Evolutionary conservation across 2,113 vertebrate species (phyloP), one percentile per base, ranked within the genome.

Genomic region (Diphyllodes magnificus): DNA sequence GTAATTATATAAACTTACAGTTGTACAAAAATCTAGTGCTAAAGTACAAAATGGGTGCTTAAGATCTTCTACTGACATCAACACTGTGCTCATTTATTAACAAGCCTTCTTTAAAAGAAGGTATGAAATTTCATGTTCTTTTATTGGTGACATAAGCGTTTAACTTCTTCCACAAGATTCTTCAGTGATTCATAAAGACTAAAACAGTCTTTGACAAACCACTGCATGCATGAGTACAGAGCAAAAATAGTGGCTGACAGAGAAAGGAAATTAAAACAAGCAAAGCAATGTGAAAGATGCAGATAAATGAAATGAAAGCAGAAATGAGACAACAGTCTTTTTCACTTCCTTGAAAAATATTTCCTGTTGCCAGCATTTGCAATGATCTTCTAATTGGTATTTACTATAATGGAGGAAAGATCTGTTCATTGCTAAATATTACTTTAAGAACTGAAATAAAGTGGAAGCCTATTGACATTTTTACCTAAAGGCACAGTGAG

Each of bases 181-280:
- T 59, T 82, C 60, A 70, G 59, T 68, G 83, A 87, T n/a, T 92
- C 70, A 78, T 31, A 63, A 10, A 86, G 39, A 80, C 37, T 53
- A 85, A 54, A 92, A 83, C n/a, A 33, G 59, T 37, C 78, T 90
- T 39, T 63, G 40, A 81, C 64, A 66, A 94, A 75, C 76, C 51
- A 78, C 69, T 81, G 45, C 75, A 75, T 66, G 39, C 44, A 88
- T 86, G 37, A 89, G 30, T 33, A 45, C 35, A 83, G 56, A 68
- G 40, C 56, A 95, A 92, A 92, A 91, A 50, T n/a, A 81, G 92
- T 60, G 39, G 45, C 13, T 88, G 76, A 91, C 76, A 83, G 72
- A 86, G 51, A 87, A 82, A 82, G 84, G 63, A 86, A 95, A 87
- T 70, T 10, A 80, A 95, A 85, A 89, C 65, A 76, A 84, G 37